Percentiles rank a stretch among this genome's conserved stretches.
Conservation (phyloP, 1,140 invertebrate species). For the Ceratina calcarata region DNA sequence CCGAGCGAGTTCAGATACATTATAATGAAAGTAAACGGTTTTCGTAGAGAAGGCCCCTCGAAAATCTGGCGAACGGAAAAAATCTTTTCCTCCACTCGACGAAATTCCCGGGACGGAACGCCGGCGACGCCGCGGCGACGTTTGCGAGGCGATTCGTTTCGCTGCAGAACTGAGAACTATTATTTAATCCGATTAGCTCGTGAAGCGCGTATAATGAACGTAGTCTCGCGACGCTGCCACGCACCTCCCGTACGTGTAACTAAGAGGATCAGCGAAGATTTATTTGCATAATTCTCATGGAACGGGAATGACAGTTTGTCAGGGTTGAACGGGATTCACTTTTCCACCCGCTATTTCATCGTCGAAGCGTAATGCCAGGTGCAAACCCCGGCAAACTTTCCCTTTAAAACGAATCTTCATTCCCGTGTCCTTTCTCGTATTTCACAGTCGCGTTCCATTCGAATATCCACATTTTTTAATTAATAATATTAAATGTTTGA, state of each 20-base stretch:
- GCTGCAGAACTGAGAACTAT: conserved; percentile 15
- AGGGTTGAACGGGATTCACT: not conserved
- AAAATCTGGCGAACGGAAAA: too few species aligned
- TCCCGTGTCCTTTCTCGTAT: too few species aligned
- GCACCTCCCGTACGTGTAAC: conserved; percentile 37
- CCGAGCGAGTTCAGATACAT: too few species aligned
- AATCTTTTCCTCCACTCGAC: not conserved
- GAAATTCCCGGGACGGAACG: not conserved
- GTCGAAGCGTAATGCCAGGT: conserved; percentile 15
- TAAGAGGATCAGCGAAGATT: conserved; percentile 42
- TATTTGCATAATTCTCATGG: conserved; percentile 47
- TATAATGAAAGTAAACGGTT: not conserved
- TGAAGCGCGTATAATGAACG: conserved; percentile 36
- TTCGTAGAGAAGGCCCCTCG: too few species aligned
- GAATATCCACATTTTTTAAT: too few species aligned
- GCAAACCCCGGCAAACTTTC: not conserved
- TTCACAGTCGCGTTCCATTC: too few species aligned
- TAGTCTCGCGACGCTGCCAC: conserved; percentile 9
- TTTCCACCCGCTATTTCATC: not conserved
- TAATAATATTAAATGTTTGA: too few species aligned
- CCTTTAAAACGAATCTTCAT: too few species aligned
- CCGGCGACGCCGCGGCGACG: too few species aligned
- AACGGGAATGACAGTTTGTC: conserved; percentile 26
- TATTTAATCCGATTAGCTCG: conserved; percentile 40
- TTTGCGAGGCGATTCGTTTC: not conserved